phyloP scores from a whole-genome alignment of 2,113 vertebrate species.

The Oncorhynchus mykiss region DNA sequence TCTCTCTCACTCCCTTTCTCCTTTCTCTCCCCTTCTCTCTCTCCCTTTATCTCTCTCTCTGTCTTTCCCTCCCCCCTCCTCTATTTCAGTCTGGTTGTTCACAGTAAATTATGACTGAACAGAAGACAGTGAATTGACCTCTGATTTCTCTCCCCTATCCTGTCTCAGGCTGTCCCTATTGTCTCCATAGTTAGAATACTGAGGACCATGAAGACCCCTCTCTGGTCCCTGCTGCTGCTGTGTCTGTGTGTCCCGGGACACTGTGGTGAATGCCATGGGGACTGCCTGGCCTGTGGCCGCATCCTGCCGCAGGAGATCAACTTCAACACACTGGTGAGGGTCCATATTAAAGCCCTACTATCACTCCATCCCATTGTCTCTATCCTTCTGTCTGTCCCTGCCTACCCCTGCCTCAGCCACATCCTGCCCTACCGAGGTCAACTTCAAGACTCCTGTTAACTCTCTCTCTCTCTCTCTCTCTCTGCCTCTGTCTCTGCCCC shows the following conservation, averaged over 20 bases:
- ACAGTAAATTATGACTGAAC: background rate
- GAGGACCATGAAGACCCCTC: constrained; percentile 81
- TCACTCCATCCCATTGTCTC: background rate
- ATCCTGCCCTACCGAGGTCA: constrained; percentile 70
- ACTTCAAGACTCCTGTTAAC: constrained; percentile 65
- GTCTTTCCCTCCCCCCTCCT: background rate
- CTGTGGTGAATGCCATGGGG: constrained; percentile 79
- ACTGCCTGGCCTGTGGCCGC: constrained; percentile 84
- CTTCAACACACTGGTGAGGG: constrained; percentile 82
- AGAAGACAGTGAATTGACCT: background rate
- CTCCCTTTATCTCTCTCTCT: background rate
- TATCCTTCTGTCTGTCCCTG: no score
- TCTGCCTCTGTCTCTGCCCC: no score
- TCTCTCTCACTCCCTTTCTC: no score
- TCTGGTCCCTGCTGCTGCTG: constrained; percentile 80
- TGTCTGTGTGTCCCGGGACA: constrained; percentile 78
- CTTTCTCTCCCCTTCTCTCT: background rate
- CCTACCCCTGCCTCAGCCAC: constrained; percentile 52
- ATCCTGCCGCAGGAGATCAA: constrained; percentile 71
- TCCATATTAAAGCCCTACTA: background rate
- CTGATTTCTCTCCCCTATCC: background rate
- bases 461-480: no score
- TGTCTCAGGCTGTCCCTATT: background rate
- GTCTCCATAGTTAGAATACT: background rate
- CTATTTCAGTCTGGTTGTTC: background rate